Evolutionary conservation across 2,113 vertebrate species (phyloP).

Genomic region (Pygoscelis antarcticus): DNA sequence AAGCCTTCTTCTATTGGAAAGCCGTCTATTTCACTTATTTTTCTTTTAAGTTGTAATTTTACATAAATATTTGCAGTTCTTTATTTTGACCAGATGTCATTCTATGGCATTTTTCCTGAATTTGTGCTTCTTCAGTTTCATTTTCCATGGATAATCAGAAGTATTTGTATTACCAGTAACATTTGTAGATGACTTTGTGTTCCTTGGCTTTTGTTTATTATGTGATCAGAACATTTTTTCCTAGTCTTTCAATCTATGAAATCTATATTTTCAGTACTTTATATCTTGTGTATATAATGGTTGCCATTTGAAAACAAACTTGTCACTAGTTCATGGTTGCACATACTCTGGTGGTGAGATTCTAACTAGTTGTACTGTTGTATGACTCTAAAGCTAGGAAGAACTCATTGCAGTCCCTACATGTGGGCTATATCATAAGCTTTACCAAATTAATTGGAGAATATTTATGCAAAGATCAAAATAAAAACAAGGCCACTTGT

Average conservation of each 20-base stretch:
- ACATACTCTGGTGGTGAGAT: background rate
- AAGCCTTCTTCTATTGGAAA: background rate
- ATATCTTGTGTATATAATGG: background rate
- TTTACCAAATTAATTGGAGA: constrained; percentile 30
- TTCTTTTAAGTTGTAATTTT: constrained; percentile 8
- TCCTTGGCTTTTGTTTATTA: background rate
- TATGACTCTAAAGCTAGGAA: background rate
- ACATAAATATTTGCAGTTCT: background rate
- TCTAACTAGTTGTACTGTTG: background rate
- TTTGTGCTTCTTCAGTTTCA: background rate
- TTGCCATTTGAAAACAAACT: background rate
- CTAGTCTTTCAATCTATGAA: background rate
- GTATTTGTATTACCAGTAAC: background rate
- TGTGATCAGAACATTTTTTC: background rate
- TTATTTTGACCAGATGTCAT: background rate
- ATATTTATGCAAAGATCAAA: constrained; percentile 29
- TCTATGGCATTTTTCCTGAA: background rate
- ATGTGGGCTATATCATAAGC: background rate
- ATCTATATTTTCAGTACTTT: background rate
- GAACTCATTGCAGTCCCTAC: background rate
- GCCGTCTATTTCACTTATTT: background rate
- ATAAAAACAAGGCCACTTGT: constrained; percentile 31
- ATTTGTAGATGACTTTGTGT: background rate
- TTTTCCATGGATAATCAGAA: background rate
- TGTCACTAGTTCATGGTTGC: background rate